Conservation (phyloP, 2,797 vertebrate species). For the Platalea minor region DNA sequence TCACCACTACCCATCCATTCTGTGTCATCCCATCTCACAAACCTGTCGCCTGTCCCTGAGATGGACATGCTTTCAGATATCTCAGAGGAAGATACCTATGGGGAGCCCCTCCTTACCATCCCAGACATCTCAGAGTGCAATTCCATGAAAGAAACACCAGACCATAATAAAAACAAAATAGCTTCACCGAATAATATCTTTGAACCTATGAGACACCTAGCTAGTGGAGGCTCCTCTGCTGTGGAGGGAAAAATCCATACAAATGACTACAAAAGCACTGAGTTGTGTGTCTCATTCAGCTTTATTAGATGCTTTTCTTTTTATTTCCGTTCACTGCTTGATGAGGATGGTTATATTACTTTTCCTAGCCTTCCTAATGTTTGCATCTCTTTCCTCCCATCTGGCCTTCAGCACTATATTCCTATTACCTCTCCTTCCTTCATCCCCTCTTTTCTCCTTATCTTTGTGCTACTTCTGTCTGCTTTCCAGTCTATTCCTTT, state of each 20-base stretch:
- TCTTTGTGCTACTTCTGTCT: conserved; percentile 88
- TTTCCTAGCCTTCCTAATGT: conserved; percentile 78
- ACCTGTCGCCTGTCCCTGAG: conserved; percentile 85
- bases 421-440: conserved; percentile 86
- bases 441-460: conserved; percentile 86
- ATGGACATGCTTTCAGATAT: conserved; percentile 88
- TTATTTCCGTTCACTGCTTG: conserved; percentile 74
- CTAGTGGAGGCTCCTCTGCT: conserved; percentile 12
- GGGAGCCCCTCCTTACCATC: conserved; percentile 61
- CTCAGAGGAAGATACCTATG: conserved; percentile 85
- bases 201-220: neutral
- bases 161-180: neutral
- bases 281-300: conserved; percentile 69
- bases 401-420: conserved; percentile 78
- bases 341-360: conserved; percentile 75
- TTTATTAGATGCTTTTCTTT: conserved; percentile 75
- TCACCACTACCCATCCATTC: conserved; percentile 77
- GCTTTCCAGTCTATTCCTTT: conserved; percentile 88
- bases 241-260: neutral
- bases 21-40: conserved; percentile 78
- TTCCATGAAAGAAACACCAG: conserved; percentile 32
- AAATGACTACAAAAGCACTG: conserved; percentile 22
- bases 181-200: neutral
- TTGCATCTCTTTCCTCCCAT: conserved; percentile 77
- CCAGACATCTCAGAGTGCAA: conserved; percentile 50